Percentiles rank a stretch among this genome's conserved stretches.
Evolutionary conservation across 2,113 vertebrate species (phyloP).

Genomic region (Oostethus manadensis): DNA sequence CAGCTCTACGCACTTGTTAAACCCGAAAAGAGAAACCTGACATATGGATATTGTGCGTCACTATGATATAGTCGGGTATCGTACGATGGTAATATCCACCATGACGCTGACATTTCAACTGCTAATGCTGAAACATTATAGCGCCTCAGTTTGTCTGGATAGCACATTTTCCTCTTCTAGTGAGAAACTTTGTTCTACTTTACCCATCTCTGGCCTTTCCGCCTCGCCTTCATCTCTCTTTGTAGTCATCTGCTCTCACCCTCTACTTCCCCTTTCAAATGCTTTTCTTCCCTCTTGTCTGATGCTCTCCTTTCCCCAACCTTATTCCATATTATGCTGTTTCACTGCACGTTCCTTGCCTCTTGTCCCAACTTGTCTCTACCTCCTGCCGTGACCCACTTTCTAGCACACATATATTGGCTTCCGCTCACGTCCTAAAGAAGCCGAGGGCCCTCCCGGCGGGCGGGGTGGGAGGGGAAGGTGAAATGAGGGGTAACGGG

Average conservation of each 20-base stretch:
- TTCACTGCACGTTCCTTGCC: conserved; percentile 1
- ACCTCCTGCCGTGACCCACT: conserved; percentile 50
- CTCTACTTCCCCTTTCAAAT: not conserved
- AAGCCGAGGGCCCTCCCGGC: conserved; percentile 48
- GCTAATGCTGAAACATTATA: too few relatives aligned
- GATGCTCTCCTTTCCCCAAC: not conserved
- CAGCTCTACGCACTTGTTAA: too few relatives aligned
- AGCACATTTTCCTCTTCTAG: not conserved
- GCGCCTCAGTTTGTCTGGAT: not conserved
- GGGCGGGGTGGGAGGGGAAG: not conserved
- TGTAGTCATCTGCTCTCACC: not conserved
- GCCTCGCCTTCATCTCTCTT: not conserved
- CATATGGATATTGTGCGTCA: too few relatives aligned
- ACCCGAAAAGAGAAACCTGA: too few relatives aligned
- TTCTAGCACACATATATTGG: conserved; percentile 57
- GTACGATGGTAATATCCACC: too few relatives aligned
- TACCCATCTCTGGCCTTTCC: not conserved
- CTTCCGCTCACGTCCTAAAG: conserved; percentile 52
- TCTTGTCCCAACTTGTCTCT: not conserved
- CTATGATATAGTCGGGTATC: too few relatives aligned
- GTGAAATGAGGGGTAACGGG: conserved; percentile 17
- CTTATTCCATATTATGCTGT: not conserved
- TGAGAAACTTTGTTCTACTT: conserved; percentile 4
- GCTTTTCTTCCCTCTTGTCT: not conserved
- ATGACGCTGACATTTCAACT: too few relatives aligned